Conservation (phyloP, 2,888 invertebrate genomes). For the Chamaedrilus cognettii region DNA sequence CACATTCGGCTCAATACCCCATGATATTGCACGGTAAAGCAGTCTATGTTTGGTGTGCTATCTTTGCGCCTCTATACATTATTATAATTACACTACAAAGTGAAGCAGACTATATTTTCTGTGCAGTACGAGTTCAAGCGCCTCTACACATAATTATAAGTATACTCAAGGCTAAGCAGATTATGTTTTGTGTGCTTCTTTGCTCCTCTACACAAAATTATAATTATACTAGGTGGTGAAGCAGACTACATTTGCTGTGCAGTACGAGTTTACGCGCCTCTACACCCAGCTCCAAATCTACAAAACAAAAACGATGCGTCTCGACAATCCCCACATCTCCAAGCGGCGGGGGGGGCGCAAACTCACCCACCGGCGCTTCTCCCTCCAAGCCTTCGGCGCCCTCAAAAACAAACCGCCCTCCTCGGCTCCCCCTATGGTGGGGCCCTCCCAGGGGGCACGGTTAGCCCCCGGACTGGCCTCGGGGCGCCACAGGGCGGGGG, state of each 20-base stretch:
- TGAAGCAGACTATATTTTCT: too few species aligned
- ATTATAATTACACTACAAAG: background rate
- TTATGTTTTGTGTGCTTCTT: too few species aligned
- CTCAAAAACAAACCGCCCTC: slow-evolving; percentile 46
- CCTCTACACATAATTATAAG: slow-evolving; percentile 90
- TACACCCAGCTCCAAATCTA: slow-evolving; percentile 92
- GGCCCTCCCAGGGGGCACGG: too few species aligned
- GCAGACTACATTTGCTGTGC: too few species aligned
- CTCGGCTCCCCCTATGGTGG: background rate
- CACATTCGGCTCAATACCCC: too few species aligned
- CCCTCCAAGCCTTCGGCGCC: slow-evolving; percentile 76
- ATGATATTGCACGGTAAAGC: too few species aligned
- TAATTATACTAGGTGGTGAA: too few species aligned
- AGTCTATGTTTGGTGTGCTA: too few species aligned
- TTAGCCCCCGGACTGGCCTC: too few species aligned
- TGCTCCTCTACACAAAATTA: background rate
- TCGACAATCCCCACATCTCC: slow-evolving; percentile 96
- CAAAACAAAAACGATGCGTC: slow-evolving; percentile 86
- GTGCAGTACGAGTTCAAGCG: slow-evolving; percentile 68
- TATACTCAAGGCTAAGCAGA: too few species aligned
- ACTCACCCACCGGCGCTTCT: slow-evolving; percentile 65
- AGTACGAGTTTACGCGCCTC: slow-evolving; percentile 72
- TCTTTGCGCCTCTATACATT: too few species aligned
- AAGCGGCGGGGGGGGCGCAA: slow-evolving; percentile 91
- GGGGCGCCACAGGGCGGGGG: background rate